Evolutionary conservation across 2,888 invertebrate genomes (phyloP).

Genomic region (Andrena trimmerana): DNA sequence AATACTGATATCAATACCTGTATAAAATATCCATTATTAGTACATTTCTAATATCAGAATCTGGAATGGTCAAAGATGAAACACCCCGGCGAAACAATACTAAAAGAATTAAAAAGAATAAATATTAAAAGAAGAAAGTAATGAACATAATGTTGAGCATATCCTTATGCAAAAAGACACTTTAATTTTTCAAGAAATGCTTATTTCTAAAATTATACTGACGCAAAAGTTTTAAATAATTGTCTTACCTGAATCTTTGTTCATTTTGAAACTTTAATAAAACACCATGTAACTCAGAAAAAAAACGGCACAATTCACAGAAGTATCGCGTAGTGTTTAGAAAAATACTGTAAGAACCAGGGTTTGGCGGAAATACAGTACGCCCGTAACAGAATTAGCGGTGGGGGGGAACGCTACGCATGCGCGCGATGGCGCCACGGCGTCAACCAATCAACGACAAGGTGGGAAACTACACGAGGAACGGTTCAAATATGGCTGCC

Average conservation of each 20-base stretch:
- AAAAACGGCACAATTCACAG: too few species aligned
- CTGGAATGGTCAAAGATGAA: too few species aligned
- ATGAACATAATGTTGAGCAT: not conserved
- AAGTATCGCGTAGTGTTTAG: too few species aligned
- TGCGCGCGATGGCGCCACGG: too few species aligned
- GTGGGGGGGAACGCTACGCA: too few species aligned
- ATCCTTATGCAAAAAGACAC: not conserved
- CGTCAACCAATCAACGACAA: too few species aligned
- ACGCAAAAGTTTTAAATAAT: not conserved
- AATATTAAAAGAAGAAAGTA: not conserved
- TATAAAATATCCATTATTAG: not conserved
- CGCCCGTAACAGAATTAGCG: too few species aligned
- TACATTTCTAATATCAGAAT: slow-evolving; percentile 1
- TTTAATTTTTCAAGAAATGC: not conserved
- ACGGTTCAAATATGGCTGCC: too few species aligned
- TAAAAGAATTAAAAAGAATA: not conserved
- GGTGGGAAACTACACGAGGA: too few species aligned
- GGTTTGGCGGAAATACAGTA: too few species aligned
- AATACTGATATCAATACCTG: not conserved
- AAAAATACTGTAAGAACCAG: too few species aligned
- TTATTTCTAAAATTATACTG: not conserved
- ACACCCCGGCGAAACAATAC: not conserved
- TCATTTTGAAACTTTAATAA: not conserved
- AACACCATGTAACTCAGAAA: too few species aligned
- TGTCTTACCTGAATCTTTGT: not conserved